Evolutionary conservation across 1,140 invertebrate species (phyloP).

Genomic region (Rhysida immarginata): DNA sequence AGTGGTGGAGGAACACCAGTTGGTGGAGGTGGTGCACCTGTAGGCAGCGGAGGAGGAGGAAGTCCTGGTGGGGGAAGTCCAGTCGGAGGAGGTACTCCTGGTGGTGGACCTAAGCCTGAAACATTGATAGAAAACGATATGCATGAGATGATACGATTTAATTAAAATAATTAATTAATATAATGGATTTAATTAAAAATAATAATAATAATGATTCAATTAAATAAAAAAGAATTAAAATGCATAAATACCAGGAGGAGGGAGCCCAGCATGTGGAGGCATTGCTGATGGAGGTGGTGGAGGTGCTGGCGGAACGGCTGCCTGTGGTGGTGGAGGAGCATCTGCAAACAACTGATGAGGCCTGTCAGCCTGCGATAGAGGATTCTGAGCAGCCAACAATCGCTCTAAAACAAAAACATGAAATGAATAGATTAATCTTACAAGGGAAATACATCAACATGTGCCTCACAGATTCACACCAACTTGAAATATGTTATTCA

Average conservation of each 20-base stretch:
- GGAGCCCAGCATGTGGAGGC: constrained; percentile 19
- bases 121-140: too few species aligned
- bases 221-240: too few species aligned
- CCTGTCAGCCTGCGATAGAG: constrained; percentile 85
- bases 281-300: constrained; percentile 15
- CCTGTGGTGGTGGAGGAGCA: constrained; percentile 50
- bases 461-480: too few species aligned
- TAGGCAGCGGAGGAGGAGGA: constrained; percentile 41
- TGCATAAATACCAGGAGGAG: constrained; percentile 18
- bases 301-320: constrained; percentile 34
- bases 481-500: too few species aligned
- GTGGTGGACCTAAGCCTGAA: too few species aligned
- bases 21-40: constrained; percentile 28
- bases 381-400: constrained; percentile 92
- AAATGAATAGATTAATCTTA: too few species aligned
- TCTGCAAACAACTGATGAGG: constrained; percentile 98
- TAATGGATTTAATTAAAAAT: too few species aligned
- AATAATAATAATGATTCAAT: too few species aligned
- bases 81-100: constrained; percentile 15
- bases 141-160: too few species aligned
- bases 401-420: constrained; percentile 57
- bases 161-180: too few species aligned
- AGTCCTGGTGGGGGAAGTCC: constrained; percentile 34
- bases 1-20: constrained; percentile 34
- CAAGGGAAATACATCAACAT: too few species aligned